phyloP scores from a whole-genome alignment of 2,888 invertebrate genomes.

The Epirrhoe tristata region DNA sequence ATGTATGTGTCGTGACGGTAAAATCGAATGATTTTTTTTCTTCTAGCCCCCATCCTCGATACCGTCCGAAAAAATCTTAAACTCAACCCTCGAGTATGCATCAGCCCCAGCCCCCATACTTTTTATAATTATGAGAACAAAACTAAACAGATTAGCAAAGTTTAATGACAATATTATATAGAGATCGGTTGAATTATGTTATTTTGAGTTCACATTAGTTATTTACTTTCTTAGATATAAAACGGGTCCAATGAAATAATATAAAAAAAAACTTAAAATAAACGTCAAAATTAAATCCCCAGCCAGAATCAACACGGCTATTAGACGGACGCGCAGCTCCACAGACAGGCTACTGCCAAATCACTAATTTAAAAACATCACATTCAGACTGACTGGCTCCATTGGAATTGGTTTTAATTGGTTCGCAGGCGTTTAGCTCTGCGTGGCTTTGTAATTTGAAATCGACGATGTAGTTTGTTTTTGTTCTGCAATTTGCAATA shows the following conservation, averaged over 20 bases:
- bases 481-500: conserved; percentile 77
- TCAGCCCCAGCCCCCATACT: no score
- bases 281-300: conserved; percentile 17
- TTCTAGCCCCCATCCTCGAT: no score
- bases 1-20: no score
- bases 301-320: conserved; percentile 3
- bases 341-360: conserved; percentile 20
- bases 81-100: no score
- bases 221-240: neutral
- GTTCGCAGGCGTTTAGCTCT: conserved; percentile 46
- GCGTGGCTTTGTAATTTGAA: conserved; percentile 52
- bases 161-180: no score
- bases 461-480: conserved; percentile 62
- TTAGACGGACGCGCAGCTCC: conserved; percentile 19
- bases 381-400: conserved; percentile 43
- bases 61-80: no score
- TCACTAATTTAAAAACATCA: conserved; percentile 36
- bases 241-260: neutral
- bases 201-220: no score
- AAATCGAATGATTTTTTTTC: no score
- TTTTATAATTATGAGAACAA: no score
- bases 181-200: no score
- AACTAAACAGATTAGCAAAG: no score
- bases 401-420: conserved; percentile 49
- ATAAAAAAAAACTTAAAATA: neutral